Conservation (phyloP, 2,113 vertebrate genomes). For the Chaetops frenatus region DNA sequence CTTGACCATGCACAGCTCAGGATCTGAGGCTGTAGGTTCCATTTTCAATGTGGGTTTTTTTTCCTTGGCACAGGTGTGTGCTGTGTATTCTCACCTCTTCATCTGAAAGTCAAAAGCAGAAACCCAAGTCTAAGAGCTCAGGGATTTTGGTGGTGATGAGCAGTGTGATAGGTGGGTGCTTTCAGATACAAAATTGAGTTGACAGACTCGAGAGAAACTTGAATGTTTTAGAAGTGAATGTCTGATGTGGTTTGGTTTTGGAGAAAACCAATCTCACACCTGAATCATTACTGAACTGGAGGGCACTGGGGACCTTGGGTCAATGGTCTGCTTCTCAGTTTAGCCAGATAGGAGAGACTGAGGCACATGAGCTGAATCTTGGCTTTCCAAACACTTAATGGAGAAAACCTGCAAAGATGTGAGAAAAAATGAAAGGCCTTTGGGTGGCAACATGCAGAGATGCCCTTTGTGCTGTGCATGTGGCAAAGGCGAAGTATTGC, state of each 20-base stretch:
- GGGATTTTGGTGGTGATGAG: neutral
- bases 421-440: neutral
- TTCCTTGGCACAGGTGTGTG: neutral
- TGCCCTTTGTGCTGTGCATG: neutral
- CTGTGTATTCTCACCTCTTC: accelerated
- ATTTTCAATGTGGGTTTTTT: neutral
- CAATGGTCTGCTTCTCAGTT: neutral
- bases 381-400: neutral
- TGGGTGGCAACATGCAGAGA: neutral
- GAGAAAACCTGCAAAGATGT: neutral
- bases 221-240: neutral
- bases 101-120: neutral
- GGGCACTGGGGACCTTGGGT: neutral
- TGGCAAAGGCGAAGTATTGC: neutral
- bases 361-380: neutral
- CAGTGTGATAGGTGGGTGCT: neutral
- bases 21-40: neutral
- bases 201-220: neutral
- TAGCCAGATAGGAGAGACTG: neutral
- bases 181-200: neutral
- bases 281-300: neutral
- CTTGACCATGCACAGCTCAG: neutral
- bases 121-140: neutral
- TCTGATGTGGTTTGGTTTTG: neutral
- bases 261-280: neutral